Evolutionary conservation across 53 echinoderm and acorn worm species (phyloP), one percentile per base, ranked within the genome.

Genomic region (Echinarachnius parma): DNA sequence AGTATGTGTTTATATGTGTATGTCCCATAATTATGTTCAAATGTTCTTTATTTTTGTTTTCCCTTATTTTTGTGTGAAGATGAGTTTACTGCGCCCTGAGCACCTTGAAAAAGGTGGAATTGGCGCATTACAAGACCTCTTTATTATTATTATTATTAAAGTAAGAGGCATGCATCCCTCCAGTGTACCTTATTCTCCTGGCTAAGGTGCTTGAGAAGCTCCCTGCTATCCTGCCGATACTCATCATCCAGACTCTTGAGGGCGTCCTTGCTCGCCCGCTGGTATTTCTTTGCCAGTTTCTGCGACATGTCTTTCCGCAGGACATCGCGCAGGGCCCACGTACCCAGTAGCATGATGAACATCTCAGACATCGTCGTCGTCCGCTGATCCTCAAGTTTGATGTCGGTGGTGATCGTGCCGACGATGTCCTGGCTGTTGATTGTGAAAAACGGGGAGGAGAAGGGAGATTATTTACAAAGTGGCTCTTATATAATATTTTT

Each of bases 371-470:
- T 98, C 20, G 77, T 53, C 20, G 82, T 77, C 9, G 88, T 35
- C 29, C 85, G 82, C 62, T 88, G 75, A 50, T 82, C 70, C 56
- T 98, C 98, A 13, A 98, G 76, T 34, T 80, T 35, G 48, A 92
- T 85, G 45, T 98, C 98, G 4, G 83, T 77, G 47, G 77, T 86
- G 76, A 98, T 92, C 3, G 98, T 98, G 55, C 78, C 61, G 66
- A 89, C 71, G 33, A 96, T 82, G 53, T 92, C 98, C 70, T 92
- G 64, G 50, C 98, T 92, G 28, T 30, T 21, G n/a, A n/a, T n/a
- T n/a, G n/a, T n/a, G n/a, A n/a, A n/a, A n/a, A n/a, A n/a, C n/a
- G n/a, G n/a, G n/a, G n/a, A n/a, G n/a, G n/a, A n/a, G n/a, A n/a
- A n/a, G n/a, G n/a, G n/a, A n/a, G n/a, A n/a, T n/a, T n/a, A n/a